Evolutionary conservation across 2,888 invertebrate species (phyloP).

Genomic region (Leptinotarsa haldemani): DNA sequence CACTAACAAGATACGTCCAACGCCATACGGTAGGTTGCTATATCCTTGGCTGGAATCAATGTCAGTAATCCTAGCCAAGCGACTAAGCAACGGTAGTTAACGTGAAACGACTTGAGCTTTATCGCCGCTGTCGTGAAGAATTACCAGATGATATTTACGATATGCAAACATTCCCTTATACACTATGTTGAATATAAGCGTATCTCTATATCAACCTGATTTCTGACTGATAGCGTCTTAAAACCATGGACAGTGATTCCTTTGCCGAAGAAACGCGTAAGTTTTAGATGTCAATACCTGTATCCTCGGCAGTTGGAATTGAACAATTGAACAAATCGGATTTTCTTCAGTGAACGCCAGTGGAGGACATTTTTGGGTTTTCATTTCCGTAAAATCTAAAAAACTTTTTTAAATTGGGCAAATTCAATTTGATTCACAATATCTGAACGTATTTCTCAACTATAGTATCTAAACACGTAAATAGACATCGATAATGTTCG

Average conservation of each 20-base stretch:
- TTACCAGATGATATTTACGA: slow-evolving; percentile 32
- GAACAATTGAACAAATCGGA: too few species aligned
- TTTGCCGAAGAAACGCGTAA: not conserved
- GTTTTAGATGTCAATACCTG: not conserved
- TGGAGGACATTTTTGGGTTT: too few species aligned
- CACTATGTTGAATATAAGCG: slow-evolving; percentile 28
- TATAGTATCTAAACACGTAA: slow-evolving; percentile 37
- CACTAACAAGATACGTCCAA: slow-evolving; percentile 23
- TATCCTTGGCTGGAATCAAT: slow-evolving; percentile 33
- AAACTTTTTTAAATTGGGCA: too few species aligned
- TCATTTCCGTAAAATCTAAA: too few species aligned
- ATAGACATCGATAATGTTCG: slow-evolving; percentile 28
- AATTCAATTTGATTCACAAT: slow-evolving; percentile 29
- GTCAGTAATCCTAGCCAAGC: slow-evolving; percentile 26
- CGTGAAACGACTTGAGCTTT: slow-evolving; percentile 44
- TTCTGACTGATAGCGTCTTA: slow-evolving; percentile 20
- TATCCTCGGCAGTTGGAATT: too few species aligned
- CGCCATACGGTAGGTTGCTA: slow-evolving; percentile 19
- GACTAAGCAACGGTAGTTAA: slow-evolving; percentile 44
- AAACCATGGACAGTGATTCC: slow-evolving; percentile 10
- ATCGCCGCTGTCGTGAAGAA: slow-evolving; percentile 39
- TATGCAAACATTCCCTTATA: slow-evolving; percentile 39
- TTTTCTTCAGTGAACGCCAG: too few species aligned
- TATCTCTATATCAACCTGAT: slow-evolving; percentile 39
- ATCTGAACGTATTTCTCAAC: slow-evolving; percentile 32